Evolutionary conservation across 2,888 invertebrate genomes (phyloP), one percentile per base, ranked within the genome.

Genomic region (Tenthredo mesomela): DNA sequence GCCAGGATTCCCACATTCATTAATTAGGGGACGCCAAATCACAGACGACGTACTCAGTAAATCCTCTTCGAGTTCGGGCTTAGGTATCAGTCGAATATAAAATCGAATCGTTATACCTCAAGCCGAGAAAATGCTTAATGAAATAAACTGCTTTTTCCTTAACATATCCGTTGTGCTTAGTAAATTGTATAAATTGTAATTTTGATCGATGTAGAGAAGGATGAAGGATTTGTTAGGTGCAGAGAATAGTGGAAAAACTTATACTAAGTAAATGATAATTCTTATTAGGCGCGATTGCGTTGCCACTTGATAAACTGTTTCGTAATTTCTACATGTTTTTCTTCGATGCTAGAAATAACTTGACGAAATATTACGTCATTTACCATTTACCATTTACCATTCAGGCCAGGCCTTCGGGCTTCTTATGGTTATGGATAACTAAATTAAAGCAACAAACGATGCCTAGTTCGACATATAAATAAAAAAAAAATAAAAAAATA

Each of bases 1-100:
- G 90, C 90, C 90, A 90, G 86, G 86, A 85, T 84, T 87, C 84
- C 86, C 85, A 82, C 85, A 84, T 73, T 73, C 10, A 77, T 18
- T 54, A 77, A 77, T 77, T 33, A 29, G 80, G 80, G 80, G 61
- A 80, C 77, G 33, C 77, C 77, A 77, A 77, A 61, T 61, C 40
- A 80, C 58, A 61, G 47, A 80, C 80, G 61, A 80, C 80, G 80
- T 80, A 80, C 58, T 61, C 61, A 77, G 40, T 73, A 25, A 61
- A 80, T n/a, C 33, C 58, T 37, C 61, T 61, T 37, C 61, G 40
- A 80, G 33, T 50, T 77, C 54, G 77, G 18, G 50, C 2, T 29
- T 9, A 54, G 15, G 54, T 15, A 29, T 77, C 7, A 77, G 33
- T 54, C 40, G 77, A 77, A 33, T 29, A 77, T 77, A 9, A n/a